These are phyloP conservation scores for Papilio protenor DNA, from an alignment of 2,888 invertebrate species.

Conservation along the genomic window DNA sequence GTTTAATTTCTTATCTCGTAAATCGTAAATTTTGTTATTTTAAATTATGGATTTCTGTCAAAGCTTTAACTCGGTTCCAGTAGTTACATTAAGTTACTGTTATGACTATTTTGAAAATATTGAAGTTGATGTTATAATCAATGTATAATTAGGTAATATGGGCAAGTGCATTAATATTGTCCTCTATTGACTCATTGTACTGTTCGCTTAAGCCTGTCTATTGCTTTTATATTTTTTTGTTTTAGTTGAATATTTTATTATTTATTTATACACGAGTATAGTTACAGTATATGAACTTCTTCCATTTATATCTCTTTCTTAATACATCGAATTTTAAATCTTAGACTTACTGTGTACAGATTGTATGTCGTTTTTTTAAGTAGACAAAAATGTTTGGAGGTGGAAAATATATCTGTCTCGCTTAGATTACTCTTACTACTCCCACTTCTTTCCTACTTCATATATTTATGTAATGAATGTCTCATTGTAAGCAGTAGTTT, in stretches of 20 bases:
- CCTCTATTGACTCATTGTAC: slow-evolving; percentile 79
- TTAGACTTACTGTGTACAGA: slow-evolving; percentile 63
- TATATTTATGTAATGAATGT: slow-evolving; percentile 81
- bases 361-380: slow-evolving; percentile 48
- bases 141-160: slow-evolving; percentile 82
- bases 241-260: slow-evolving; percentile 84
- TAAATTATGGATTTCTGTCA: slow-evolving; percentile 83
- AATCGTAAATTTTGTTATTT: slow-evolving; percentile 82
- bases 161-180: slow-evolving; percentile 84
- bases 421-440: slow-evolving; percentile 74
- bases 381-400: slow-evolving; percentile 56
- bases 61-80: slow-evolving; percentile 85
- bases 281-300: slow-evolving; percentile 66
- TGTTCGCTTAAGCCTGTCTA: slow-evolving; percentile 81
- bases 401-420: slow-evolving; percentile 65
- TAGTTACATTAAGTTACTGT: slow-evolving; percentile 84
- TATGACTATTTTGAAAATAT: slow-evolving; percentile 80
- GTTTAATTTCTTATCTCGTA: slow-evolving; percentile 80
- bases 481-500: slow-evolving; percentile 81
- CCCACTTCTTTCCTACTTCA: slow-evolving; percentile 72
- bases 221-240: slow-evolving; percentile 77
- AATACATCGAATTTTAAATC: slow-evolving; percentile 68
- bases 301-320: slow-evolving; percentile 61
- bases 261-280: slow-evolving; percentile 79
- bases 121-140: slow-evolving; percentile 84